Evolutionary conservation across 2,797 vertebrate genomes (phyloP), one percentile per base, ranked within the genome.

Genomic region (Phalanger gymnotis): DNA sequence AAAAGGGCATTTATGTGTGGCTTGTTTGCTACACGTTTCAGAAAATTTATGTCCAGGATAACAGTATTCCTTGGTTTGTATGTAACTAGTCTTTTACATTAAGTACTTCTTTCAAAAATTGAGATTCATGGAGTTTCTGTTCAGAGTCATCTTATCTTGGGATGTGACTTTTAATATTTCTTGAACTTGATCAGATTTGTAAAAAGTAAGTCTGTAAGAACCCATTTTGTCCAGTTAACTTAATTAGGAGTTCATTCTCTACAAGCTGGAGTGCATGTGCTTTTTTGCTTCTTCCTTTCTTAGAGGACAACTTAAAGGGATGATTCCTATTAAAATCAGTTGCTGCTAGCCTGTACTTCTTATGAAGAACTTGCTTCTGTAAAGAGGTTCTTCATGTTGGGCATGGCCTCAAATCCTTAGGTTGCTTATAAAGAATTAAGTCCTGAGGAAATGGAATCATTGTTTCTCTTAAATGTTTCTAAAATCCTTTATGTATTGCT

Each of bases 171-270:
- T 14, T 47, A 81, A 25, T 27, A 87, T 87, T 47, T 47, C 40
- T 2, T 73, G 66, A 73, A 73, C 66, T 40, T 81, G 73, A 27
- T 5, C 2, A 87, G 3, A 47, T 47, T 87, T 51, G 40, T 22
- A 47, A 51, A 87, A 87, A 51, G 40, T 47, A 87, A 87, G 3
- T 87, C 19, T 47, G 0, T 81, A 81, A 81, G n/a, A 81, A 81
- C 66, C 89, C 28, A 54, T 81, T 81, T 95, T 95, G 28, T 1
- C 40, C 73, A 87, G 16, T 96, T 93, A 94, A 87, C 66, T 94
- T 94, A 53, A 40, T 95, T 95, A 96, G 90, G 90, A 94, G 57
- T 95, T 95, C 93, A 51, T 92, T 96, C 91, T 95, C 12, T 52
- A 34, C 31, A 92, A 54, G 34, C 95, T 95, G 55, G 34, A 95